Evolutionary conservation across 2,113 vertebrate genomes (phyloP), one percentile per base, ranked within the genome.

Genomic region (Sterrhoptilus dennistouni): DNA sequence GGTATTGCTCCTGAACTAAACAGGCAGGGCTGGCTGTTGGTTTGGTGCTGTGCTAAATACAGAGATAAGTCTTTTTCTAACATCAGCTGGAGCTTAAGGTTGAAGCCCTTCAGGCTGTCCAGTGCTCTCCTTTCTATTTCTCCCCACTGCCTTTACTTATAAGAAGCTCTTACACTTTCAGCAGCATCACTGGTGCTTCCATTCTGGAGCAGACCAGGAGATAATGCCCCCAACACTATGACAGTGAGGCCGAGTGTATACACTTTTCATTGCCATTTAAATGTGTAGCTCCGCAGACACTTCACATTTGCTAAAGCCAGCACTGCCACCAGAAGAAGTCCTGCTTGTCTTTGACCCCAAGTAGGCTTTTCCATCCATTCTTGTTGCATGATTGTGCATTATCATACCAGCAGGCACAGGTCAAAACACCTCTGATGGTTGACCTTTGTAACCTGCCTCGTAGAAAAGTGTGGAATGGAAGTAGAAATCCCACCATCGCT

Each of bases 401-500:
- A 29, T 65, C 45, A 19, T 12, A 82, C 17, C 54, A 81, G 42
- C 36, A 66, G 52, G 53, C 40, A 47, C 24, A 56, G 59, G 63
- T 56, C 44, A 18, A 23, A 71, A 72, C 20, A 23, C 8, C 27
- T 78, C 47, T 4, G 6, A n/a, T 0, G 1, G 42, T 3, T 65
- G 81, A 40, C 24, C 45, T 13, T 25, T 69, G 42, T 35, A 77
- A 70, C 12, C n/a, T 21, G 9, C 15, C 42, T 33, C 8, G 1
- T 22, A n/a, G 50, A 40, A 1, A 0, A 56, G 59, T 5, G 1
- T 11, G 27, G 49, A 64, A 40, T 74, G 80, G 59, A 76, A 61
- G 53, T 23, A 50, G 49, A 60, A 89, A 35, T 82, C 28, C 8
- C 5, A 0, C 14, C 0, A 0, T 14, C 0, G 0, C 71, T 80